A percentile compares a stretch with the other conserved stretches of the same genome.
These are phyloP conservation scores for Nycticebus coucang DNA, from an alignment of 2,113 vertebrate species.

Conservation along the genomic window DNA sequence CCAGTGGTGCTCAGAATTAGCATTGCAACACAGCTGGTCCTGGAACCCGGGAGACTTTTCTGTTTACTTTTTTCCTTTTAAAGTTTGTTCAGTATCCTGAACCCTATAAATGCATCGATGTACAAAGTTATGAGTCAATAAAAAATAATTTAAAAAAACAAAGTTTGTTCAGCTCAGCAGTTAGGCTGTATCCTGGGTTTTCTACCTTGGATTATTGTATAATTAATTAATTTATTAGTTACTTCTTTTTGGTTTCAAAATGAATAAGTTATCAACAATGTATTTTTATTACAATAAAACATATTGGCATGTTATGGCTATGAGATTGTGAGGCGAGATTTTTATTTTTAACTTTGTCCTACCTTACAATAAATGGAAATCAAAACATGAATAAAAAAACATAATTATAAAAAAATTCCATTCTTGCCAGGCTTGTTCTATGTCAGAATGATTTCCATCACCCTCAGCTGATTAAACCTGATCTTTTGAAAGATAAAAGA, in stretches of 20 bases:
- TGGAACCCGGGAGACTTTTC: neutral
- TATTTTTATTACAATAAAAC: neutral
- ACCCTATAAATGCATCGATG: too few relatives aligned
- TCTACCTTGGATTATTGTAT: neutral
- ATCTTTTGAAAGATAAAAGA: neutral
- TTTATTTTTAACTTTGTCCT: neutral
- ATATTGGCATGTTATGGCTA: neutral
- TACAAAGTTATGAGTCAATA: too few relatives aligned
- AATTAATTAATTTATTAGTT: neutral
- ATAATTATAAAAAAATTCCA: neutral
- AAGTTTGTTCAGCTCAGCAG: neutral
- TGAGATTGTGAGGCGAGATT: neutral
- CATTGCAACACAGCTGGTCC: neutral
- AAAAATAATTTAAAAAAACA: too few relatives aligned
- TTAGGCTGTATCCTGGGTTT: neutral
- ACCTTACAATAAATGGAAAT: neutral
- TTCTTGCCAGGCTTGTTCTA: neutral
- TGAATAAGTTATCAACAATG: neutral
- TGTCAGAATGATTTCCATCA: conserved; percentile 7
- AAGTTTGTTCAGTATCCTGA: too few relatives aligned
- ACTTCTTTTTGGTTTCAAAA: neutral
- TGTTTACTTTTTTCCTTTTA: neutral
- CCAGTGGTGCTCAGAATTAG: neutral
- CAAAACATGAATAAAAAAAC: neutral
- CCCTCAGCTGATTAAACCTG: conserved; percentile 30